phyloP scores from a whole-genome alignment of 2,113 vertebrate genomes.

The Brachionichthys hirsutus region DNA sequence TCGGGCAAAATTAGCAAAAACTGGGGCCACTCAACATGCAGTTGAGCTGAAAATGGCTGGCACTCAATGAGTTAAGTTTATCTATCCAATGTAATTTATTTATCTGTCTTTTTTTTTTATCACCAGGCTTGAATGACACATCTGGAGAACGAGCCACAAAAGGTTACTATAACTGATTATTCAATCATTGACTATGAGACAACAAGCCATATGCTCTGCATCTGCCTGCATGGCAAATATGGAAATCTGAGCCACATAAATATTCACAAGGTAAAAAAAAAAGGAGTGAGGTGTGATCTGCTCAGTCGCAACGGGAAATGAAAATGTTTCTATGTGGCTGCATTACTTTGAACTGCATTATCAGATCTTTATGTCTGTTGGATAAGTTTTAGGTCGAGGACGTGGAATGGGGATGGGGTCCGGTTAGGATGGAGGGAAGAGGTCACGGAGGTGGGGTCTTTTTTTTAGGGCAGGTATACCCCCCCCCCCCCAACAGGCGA shows the following conservation, averaged over 20 bases:
- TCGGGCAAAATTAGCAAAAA: too few relatives aligned
- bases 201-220: constrained; percentile 64
- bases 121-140: constrained; percentile 53
- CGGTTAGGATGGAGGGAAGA: neutral
- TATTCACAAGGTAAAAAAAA: constrained; percentile 65
- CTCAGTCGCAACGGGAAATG: constrained; percentile 27
- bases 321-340: constrained; percentile 12
- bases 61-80: too few relatives aligned
- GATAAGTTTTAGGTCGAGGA: neutral
- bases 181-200: constrained; percentile 63
- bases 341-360: neutral
- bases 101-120: constrained; percentile 18
- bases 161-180: constrained; percentile 68
- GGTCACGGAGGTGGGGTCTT: constrained; percentile 37
- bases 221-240: constrained; percentile 62
- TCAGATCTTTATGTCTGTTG: neutral
- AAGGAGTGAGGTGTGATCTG: constrained; percentile 38
- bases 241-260: constrained; percentile 69
- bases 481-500: constrained; percentile 32
- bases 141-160: constrained; percentile 59
- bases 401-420: neutral
- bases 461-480: constrained; percentile 6
- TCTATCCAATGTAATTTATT: constrained; percentile 56
- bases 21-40: too few relatives aligned
- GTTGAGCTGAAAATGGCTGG: too few relatives aligned